Base-by-base conservation (phyloP, 2,797 vertebrate genomes). In the Eremophila alpestris region DNA sequence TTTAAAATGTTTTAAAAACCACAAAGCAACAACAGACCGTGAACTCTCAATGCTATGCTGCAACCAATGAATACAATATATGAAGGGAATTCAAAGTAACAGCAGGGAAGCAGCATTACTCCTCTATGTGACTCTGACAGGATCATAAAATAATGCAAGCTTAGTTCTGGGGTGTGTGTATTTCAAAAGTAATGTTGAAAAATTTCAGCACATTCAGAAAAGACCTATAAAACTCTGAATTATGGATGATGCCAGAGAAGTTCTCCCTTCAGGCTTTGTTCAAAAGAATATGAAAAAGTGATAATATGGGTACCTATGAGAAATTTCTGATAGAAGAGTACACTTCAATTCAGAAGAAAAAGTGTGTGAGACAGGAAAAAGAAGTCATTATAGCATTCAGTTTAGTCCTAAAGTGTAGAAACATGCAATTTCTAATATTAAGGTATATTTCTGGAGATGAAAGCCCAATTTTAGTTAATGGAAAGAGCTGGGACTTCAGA, bases 121-220 rank as follows among this genome's bases (percentile, higher is more conserved):
- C 51, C 58, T 92, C 68, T 59, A 6, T 24, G 41, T 8, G 36
- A 58, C 62, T 69, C 27, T 79, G 87, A 92, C 48, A 89, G 46
- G 55, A 69, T 48, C 40, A 73, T 78, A 94, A 94, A 89, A 78
- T 54, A 93, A 83, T 11, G 9, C n/a, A 75, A 87, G 51, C n/a
- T 77, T 92, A 76, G 71, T 79, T 91, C 65, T 83, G 55, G 24
- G 65, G 24, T 38, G 29, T 59, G 32, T 73, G 26, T 86, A 79
- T 89, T 91, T 89, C 79, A 75, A 91, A 93, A 93, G 32, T 15
- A 83, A 93, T 43, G 48, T 29, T 88, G 62, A 91, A 96, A 92
- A 95, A 85, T 46, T 81, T 78, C 40, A 89, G 38, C 16, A 29
- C 24, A 64, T 83, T 93, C 82, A 86, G 79, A 78, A 91, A 69